phyloP scores from a whole-genome alignment of 2,113 vertebrate species.

The Eubucco bourcierii region DNA sequence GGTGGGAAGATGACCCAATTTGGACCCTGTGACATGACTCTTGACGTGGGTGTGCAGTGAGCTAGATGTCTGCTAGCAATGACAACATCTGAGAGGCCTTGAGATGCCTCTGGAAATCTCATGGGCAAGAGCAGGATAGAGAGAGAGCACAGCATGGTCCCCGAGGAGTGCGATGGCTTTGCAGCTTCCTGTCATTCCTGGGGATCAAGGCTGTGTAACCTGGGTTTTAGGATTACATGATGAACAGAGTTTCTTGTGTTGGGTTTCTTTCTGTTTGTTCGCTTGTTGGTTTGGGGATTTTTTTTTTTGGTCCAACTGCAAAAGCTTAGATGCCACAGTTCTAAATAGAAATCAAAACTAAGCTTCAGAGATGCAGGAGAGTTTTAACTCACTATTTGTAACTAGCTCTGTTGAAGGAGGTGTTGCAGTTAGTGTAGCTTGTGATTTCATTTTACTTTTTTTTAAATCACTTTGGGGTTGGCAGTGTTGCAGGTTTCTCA shows the following conservation, averaged over 20 bases:
- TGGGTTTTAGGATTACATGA: neutral
- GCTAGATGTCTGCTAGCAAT: neutral
- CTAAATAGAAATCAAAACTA: conserved; percentile 43
- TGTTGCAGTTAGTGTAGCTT: neutral
- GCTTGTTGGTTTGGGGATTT: neutral
- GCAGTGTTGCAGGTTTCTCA: conserved; percentile 57
- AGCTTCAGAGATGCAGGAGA: neutral
- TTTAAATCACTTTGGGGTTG: neutral
- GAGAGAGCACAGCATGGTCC: fast-evolving
- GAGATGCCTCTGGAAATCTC: neutral
- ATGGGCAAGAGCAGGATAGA: neutral
- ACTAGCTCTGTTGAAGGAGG: neutral
- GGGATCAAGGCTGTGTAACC: neutral
- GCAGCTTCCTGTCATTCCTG: neutral
- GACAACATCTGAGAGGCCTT: neutral
- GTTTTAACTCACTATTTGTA: neutral
- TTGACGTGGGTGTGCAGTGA: fast-evolving
- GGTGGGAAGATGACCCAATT: neutral
- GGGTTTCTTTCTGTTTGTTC: neutral
- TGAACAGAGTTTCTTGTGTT: neutral
- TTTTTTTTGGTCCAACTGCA: neutral
- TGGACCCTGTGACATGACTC: neutral
- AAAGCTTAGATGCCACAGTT: neutral
- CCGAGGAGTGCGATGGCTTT: neutral
- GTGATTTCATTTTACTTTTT: neutral